These are phyloP conservation scores for Ochropleura plecta DNA, from an alignment of 2,888 invertebrate genomes.

Conservation along the genomic window DNA sequence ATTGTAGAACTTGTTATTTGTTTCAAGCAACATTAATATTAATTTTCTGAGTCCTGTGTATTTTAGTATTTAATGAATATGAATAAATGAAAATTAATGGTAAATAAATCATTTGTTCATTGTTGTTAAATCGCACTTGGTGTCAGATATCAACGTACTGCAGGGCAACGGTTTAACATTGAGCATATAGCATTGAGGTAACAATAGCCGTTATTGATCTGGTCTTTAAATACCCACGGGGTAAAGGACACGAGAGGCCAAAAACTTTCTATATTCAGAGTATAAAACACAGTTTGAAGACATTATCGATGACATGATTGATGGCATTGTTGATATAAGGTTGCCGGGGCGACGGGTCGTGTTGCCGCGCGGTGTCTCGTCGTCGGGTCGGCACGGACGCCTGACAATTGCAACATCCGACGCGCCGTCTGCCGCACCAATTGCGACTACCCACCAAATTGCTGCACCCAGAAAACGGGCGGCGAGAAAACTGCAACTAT, in stretches of 20 bases:
- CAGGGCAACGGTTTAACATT: slow-evolving; percentile 14
- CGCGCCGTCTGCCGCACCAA: slow-evolving; percentile 80
- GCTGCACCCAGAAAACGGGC: slow-evolving; percentile 72
- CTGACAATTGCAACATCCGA: slow-evolving; percentile 85
- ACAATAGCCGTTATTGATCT: slow-evolving; percentile 11
- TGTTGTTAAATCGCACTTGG: slow-evolving; percentile 56
- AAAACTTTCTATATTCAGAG: slow-evolving; percentile 26
- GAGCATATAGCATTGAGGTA: slow-evolving; percentile 15
- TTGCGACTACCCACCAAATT: slow-evolving; percentile 78
- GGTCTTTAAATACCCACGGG: slow-evolving; percentile 19
- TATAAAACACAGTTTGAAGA: slow-evolving; percentile 31
- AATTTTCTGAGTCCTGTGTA: slow-evolving; percentile 53
- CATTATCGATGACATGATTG: slow-evolving; percentile 59
- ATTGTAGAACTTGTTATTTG: slow-evolving; percentile 49
- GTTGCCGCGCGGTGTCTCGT: slow-evolving; percentile 40
- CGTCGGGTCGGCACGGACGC: slow-evolving; percentile 50
- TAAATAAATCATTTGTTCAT: slow-evolving; percentile 62
- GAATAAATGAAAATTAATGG: slow-evolving; percentile 63
- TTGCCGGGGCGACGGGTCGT: slow-evolving; percentile 60
- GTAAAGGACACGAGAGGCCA: slow-evolving; percentile 12
- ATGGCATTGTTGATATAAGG: slow-evolving; percentile 60
- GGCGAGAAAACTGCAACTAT: slow-evolving; percentile 78
- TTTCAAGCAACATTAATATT: slow-evolving; percentile 60
- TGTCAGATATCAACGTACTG: slow-evolving; percentile 57
- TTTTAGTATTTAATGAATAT: slow-evolving; percentile 56